Evolutionary conservation across 2,888 invertebrate species (phyloP), one percentile per base, ranked within the genome.

Genomic region (Steinernema hermaphroditum): DNA sequence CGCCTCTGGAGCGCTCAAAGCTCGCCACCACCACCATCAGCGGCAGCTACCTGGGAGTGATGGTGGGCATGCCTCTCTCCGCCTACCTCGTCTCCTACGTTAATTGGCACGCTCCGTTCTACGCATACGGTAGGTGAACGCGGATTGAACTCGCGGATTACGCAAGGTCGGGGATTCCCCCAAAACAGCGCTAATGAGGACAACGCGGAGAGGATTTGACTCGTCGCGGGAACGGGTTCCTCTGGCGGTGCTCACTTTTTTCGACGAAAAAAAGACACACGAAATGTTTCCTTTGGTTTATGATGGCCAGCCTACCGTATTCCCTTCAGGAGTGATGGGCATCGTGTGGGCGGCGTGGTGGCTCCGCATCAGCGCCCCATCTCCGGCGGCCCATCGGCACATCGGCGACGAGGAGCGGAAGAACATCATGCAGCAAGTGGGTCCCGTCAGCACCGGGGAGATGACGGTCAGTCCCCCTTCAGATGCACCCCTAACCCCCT

Each of bases 11-110:
- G 88, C 91, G 97, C 75, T 96, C 96, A 4, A 91, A 94, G 79
- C 89, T 97, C 81, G 97, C 97, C 22, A 98, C 97, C 0, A 89
- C 97, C 75, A 96, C 97, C 0, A 96, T 97, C 88, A 96, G 96
- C 86, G 89, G 97, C 32, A 96, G 96, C 1, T 97, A 97, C 87
- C 96, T 96, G 0, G 97, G 97, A 29, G 94, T 96, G 62, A 96
- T 46, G 46, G 46, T 46, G 46, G 46, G 46, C 2, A 46, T 46
- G 46, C 46, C 46, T 6, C 46, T 46, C 46, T 46, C 46, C 4
- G 46, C 46, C 46, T 46, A 46, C 16, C 46, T 46, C 46, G 46
- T 94, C 0, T 92, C 93, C 84, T 91, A 91, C 84, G 91, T 96
- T 74, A 92, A 94, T 32, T 95, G 95, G 93, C 91, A 93, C 82